A percentile compares a stretch with the other conserved stretches of the same genome.
Conservation (phyloP, 2,797 vertebrate species). For the Labroides dimidiatus region DNA sequence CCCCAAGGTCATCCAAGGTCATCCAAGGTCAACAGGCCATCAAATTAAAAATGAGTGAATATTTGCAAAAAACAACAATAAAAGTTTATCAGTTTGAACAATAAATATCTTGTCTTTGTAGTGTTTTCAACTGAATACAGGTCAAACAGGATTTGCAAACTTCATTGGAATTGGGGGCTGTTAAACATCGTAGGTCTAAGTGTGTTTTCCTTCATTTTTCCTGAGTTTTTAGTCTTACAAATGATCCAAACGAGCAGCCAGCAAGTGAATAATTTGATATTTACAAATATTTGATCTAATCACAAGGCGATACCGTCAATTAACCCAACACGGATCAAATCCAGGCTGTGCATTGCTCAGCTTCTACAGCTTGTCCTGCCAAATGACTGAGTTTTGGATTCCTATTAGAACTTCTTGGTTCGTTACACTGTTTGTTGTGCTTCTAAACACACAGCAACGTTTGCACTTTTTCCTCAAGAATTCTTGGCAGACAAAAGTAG, state of each 20-base stretch:
- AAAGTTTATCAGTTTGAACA: no score
- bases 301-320: neutral
- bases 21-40: no score
- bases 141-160: no score
- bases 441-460: neutral
- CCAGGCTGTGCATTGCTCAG: neutral
- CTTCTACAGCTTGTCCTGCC: neutral
- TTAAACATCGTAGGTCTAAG: no score
- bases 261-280: neutral
- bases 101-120: no score
- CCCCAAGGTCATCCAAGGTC: neutral
- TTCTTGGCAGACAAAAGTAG: neutral
- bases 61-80: no score
- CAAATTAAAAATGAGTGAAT: no score
- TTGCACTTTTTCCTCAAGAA: neutral
- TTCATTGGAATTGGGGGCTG: no score
- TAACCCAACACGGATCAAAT: neutral
- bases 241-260: neutral
- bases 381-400: neutral
- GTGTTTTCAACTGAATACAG: no score
- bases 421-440: neutral
- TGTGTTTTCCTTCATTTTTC: neutral
- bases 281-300: neutral
- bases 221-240: no score
- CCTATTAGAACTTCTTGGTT: neutral